Evolutionary conservation across 1,140 invertebrate species (phyloP).

Genomic region (Harlomillsia oculata): DNA sequence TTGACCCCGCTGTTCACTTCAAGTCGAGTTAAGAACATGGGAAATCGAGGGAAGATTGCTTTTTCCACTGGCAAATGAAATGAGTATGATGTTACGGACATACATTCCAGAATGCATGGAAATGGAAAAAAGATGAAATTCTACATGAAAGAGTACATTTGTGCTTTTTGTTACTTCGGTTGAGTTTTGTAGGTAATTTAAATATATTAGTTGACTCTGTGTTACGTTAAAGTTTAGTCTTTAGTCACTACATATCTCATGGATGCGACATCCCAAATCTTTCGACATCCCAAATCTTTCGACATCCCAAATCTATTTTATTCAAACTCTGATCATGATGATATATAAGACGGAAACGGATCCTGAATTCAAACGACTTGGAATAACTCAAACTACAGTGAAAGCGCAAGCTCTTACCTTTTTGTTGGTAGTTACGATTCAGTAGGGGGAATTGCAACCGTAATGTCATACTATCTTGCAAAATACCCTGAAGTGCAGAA

Average conservation of each 20-base stretch:
- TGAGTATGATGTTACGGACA: neutral
- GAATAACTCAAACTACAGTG: conserved; percentile 25
- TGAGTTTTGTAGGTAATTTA: too few relatives aligned
- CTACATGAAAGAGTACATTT: neutral
- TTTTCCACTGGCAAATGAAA: too few relatives aligned
- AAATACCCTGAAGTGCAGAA: conserved; percentile 48
- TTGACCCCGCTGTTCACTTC: conserved; percentile 47
- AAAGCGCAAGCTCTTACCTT: conserved; percentile 34
- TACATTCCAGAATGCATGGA: neutral
- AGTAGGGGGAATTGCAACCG: conserved; percentile 40
- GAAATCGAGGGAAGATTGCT: neutral
- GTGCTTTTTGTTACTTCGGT: too few relatives aligned
- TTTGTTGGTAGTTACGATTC: conserved; percentile 48
- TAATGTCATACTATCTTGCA: conserved; percentile 48
- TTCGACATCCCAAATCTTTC: too few relatives aligned
- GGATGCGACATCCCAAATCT: too few relatives aligned
- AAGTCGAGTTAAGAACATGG: conserved; percentile 42
- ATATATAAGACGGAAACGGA: neutral
- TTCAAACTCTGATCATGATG: conserved; percentile 15
- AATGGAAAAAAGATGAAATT: neutral
- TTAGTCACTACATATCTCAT: too few relatives aligned
- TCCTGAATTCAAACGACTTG: conserved; percentile 15
- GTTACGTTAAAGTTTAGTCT: too few relatives aligned
- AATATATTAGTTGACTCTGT: too few relatives aligned
- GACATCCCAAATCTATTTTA: too few relatives aligned